A percentile compares a stretch with the other conserved stretches of the same genome.
These are phyloP conservation scores for Heliconius hortense DNA, from an alignment of 2,888 invertebrate species.

Conservation along the genomic window DNA sequence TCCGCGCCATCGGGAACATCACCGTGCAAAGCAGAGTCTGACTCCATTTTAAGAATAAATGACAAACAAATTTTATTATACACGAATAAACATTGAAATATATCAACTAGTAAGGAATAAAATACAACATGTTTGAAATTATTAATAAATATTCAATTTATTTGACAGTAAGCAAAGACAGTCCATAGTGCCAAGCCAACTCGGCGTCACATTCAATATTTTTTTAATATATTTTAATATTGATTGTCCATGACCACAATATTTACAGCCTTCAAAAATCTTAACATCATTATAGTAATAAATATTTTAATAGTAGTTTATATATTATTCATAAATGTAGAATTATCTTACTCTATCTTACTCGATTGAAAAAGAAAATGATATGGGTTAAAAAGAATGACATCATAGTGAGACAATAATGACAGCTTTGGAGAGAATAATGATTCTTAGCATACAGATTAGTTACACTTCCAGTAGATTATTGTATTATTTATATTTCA, in stretches of 20 bases:
- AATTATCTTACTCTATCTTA: too few species aligned
- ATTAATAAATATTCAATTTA: slow-evolving; percentile 50
- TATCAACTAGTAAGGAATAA: slow-evolving; percentile 47
- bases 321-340: too few species aligned
- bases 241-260: background rate
- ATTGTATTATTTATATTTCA: too few species aligned
- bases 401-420: too few species aligned
- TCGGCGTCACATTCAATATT: slow-evolving; percentile 37
- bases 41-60: slow-evolving; percentile 62
- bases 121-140: slow-evolving; percentile 55
- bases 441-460: too few species aligned
- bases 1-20: slow-evolving; percentile 78
- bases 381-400: too few species aligned
- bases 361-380: too few species aligned
- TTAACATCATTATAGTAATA: background rate
- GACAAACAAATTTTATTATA: slow-evolving; percentile 43
- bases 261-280: background rate
- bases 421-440: too few species aligned
- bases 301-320: background rate
- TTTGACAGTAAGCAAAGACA: slow-evolving; percentile 57
- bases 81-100: slow-evolving; percentile 62
- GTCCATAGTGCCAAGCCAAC: slow-evolving; percentile 48
- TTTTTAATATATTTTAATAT: slow-evolving; percentile 1
- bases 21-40: slow-evolving; percentile 66
- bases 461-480: too few species aligned